These are phyloP conservation scores for Delphinapterus leucas DNA, from an alignment of 2,113 vertebrate genomes.

Conservation along the genomic window DNA sequence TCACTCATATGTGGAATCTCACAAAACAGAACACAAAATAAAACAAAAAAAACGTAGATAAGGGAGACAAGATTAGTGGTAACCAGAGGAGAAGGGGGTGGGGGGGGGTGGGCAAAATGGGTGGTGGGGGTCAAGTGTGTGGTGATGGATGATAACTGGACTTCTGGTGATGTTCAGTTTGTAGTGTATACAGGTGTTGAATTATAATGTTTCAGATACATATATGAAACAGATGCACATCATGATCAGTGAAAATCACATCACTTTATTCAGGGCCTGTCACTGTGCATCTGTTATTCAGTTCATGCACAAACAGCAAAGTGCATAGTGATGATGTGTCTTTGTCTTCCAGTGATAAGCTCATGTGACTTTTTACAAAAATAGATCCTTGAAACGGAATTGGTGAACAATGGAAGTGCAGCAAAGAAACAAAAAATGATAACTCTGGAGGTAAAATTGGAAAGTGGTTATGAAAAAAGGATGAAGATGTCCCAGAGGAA, in stretches of 20 bases:
- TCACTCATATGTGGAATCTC: background rate
- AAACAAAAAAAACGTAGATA: background rate
- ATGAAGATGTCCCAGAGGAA: background rate
- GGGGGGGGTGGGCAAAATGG: background rate
- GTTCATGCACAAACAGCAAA: background rate
- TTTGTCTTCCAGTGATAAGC: background rate
- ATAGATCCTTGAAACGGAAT: background rate
- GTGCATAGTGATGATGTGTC: background rate
- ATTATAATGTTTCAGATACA: background rate
- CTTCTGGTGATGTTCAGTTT: background rate
- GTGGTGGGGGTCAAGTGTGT: background rate
- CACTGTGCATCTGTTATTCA: background rate
- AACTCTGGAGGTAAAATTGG: background rate
- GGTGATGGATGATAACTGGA: background rate
- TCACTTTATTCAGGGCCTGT: background rate
- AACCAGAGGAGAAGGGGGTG: background rate
- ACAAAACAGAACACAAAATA: background rate
- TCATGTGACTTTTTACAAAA: background rate
- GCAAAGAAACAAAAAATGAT: background rate
- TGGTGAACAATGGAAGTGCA: background rate
- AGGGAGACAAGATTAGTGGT: background rate
- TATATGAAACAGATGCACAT: background rate
- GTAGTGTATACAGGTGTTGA: background rate
- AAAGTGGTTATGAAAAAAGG: background rate
- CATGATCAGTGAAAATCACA: background rate